phyloP scores from a whole-genome alignment of 2,888 invertebrate genomes.

The Mycogona germanica region DNA sequence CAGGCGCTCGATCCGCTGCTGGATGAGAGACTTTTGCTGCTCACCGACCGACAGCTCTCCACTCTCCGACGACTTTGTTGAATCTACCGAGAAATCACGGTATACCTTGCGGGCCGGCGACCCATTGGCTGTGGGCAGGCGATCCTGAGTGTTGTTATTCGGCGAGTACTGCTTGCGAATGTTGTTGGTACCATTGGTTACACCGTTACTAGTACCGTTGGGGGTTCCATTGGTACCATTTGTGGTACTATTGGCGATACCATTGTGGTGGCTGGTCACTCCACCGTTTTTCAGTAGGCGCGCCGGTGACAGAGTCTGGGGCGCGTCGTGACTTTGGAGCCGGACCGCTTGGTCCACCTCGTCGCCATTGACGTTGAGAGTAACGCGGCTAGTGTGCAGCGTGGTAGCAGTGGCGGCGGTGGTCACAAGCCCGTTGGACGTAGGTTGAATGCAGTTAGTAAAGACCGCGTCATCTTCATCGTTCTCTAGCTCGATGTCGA shows the following conservation, averaged over 20 bases:
- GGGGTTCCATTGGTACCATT: not conserved
- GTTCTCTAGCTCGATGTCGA: not conserved
- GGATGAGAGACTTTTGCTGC: constrained; percentile 54
- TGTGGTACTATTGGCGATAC: too few species aligned
- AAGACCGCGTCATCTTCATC: not conserved
- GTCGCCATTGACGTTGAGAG: constrained; percentile 8
- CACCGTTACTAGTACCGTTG: not conserved
- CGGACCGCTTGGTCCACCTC: constrained; percentile 1
- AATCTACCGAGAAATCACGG: too few species aligned
- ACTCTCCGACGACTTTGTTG: not conserved
- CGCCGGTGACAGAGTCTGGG: not conserved
- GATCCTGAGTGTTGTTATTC: not conserved
- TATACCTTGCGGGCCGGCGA: not conserved
- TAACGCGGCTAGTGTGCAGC: constrained; percentile 6
- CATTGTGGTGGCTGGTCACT: not conserved
- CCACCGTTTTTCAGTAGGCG: constrained; percentile 9
- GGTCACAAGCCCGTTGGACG: not conserved
- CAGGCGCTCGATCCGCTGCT: constrained; percentile 73
- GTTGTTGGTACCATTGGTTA: not conserved
- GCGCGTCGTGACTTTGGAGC: not conserved
- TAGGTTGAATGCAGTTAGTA: too few species aligned
- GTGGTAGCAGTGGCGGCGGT: not conserved
- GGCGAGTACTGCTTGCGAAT: not conserved
- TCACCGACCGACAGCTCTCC: not conserved
- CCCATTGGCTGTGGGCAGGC: not conserved